phyloP scores from a whole-genome alignment of 2,113 vertebrate genomes.

The Cichladusa arquata region DNA sequence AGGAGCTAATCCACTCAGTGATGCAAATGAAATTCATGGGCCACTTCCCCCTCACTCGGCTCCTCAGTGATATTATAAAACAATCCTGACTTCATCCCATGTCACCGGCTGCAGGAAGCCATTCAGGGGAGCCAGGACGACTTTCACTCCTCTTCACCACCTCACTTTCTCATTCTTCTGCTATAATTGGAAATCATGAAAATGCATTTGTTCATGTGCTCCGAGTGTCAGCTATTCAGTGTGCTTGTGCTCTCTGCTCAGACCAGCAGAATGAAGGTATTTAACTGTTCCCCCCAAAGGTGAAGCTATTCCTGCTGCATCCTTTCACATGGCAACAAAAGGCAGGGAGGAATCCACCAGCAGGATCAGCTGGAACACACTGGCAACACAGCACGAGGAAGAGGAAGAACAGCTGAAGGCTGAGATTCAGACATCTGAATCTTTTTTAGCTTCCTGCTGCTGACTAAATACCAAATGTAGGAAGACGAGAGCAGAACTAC shows the following conservation, averaged over 20 bases:
- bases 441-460: conserved; percentile 15
- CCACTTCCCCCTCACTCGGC: conserved; percentile 58
- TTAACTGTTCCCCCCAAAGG: background rate
- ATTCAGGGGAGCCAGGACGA: background rate
- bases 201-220: conserved; percentile 18
- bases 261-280: background rate
- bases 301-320: conserved; percentile 1
- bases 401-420: conserved; percentile 5
- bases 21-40: conserved; percentile 48
- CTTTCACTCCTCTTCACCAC: conserved; percentile 31
- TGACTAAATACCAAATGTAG: conserved; percentile 9
- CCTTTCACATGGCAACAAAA: background rate
- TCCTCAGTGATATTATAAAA: background rate
- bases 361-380: background rate
- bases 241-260: background rate
- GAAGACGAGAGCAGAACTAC: background rate
- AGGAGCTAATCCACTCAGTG: conserved; percentile 59
- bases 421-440: background rate
- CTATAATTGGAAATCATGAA: conserved; percentile 54
- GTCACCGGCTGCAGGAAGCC: conserved; percentile 1
- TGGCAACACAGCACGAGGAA: background rate
- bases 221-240: background rate
- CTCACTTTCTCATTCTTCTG: conserved; percentile 15
- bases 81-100: conserved; percentile 2
- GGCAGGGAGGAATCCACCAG: background rate